These are phyloP conservation scores for Onthophagus sagittarius DNA, from an alignment of 2,888 invertebrate genomes.

Conservation along the genomic window DNA sequence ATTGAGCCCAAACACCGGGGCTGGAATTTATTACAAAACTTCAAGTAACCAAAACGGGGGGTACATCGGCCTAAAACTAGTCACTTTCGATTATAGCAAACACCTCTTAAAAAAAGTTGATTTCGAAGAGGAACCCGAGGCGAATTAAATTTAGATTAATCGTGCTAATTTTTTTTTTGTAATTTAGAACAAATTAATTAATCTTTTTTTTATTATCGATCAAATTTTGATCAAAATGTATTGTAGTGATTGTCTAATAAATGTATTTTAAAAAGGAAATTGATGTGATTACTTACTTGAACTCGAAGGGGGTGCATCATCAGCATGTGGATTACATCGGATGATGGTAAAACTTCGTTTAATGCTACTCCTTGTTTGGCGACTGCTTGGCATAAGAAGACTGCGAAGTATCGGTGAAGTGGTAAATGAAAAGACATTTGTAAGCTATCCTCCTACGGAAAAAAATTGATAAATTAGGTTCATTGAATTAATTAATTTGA, in stretches of 20 bases:
- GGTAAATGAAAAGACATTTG: slow-evolving; percentile 97
- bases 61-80: slow-evolving; percentile 50
- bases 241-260: background rate
- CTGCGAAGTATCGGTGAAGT: slow-evolving; percentile 89
- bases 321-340: slow-evolving; percentile 72
- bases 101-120: slow-evolving; percentile 21
- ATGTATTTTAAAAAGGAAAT: background rate
- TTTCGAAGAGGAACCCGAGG: background rate
- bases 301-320: slow-evolving; percentile 90
- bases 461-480: slow-evolving; percentile 20
- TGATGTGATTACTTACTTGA: slow-evolving; percentile 65
- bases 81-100: slow-evolving; percentile 47
- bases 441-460: slow-evolving; percentile 67
- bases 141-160: background rate
- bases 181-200: background rate
- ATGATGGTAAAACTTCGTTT: slow-evolving; percentile 74
- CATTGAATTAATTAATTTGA: background rate
- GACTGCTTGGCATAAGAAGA: slow-evolving; percentile 81
- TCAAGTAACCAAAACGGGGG: slow-evolving; percentile 49
- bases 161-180: background rate
- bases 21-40: slow-evolving; percentile 55
- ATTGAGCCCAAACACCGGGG: slow-evolving; percentile 50
- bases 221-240: background rate
- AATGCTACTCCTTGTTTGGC: slow-evolving; percentile 74
- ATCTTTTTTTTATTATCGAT: background rate